phyloP scores from a whole-genome alignment of 2,888 invertebrate species.

The Archaeoteleia sp. region DNA sequence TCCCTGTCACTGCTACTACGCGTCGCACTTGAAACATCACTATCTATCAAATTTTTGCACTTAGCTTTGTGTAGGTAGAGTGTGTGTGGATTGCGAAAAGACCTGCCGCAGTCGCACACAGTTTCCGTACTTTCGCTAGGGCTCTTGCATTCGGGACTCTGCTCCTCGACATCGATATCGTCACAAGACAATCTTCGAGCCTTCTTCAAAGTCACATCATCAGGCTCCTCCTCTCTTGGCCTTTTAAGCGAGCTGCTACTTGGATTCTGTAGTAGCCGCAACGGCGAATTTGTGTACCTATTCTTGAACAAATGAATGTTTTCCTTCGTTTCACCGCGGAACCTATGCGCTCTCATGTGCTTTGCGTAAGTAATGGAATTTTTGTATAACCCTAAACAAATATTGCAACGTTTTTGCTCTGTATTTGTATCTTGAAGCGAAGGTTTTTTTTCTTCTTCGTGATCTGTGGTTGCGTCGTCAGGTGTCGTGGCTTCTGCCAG shows the following conservation, averaged over 20 bases:
- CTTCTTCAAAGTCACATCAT: neutral
- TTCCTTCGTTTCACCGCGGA: slow-evolving; percentile 58
- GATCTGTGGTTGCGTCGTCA: too few species aligned
- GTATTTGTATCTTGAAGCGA: neutral
- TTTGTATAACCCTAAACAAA: slow-evolving; percentile 57
- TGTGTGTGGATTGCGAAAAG: slow-evolving; percentile 64
- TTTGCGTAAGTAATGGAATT: slow-evolving; percentile 17
- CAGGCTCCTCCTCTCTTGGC: neutral
- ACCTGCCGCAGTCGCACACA: slow-evolving; percentile 62
- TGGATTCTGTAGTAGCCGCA: neutral
- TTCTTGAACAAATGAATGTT: slow-evolving; percentile 55
- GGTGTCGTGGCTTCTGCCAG: too few species aligned
- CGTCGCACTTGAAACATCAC: slow-evolving; percentile 23
- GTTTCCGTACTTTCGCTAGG: slow-evolving; percentile 30
- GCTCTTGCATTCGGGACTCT: slow-evolving; percentile 12
- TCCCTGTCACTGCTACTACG: slow-evolving; percentile 63
- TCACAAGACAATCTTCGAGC: too few species aligned
- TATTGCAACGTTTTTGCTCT: slow-evolving; percentile 41
- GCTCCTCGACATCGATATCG: neutral
- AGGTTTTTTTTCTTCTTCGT: neutral
- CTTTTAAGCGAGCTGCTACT: neutral
- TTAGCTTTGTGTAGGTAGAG: slow-evolving; percentile 61
- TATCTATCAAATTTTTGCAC: slow-evolving; percentile 51
- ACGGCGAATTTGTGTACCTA: slow-evolving; percentile 57
- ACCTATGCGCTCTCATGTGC: slow-evolving; percentile 51